Base-by-base conservation (phyloP, 2,797 vertebrate species). In the Acanthiza pusilla region DNA sequence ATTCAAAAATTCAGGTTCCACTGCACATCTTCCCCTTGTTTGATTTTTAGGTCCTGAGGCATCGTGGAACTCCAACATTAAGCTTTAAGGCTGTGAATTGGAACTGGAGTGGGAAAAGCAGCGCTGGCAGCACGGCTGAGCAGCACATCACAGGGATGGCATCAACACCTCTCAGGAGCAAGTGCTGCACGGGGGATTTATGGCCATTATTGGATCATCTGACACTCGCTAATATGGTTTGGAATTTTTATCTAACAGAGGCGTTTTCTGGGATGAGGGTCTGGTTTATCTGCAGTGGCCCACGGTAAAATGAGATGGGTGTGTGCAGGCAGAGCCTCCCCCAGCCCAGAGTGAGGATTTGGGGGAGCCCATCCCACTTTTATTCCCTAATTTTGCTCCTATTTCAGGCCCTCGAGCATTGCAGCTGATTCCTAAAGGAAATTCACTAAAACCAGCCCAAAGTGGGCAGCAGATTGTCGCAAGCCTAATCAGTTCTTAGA, bases 1-100 rank as follows among this genome's bases (percentile, higher is more conserved):
- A 25, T 12, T 16, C 38, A 77, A 40, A 68, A 77, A 47, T 26
- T 55, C 68, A 89, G 60, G 40, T 79, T 85, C 29, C 74, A 65
- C 6, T 8, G 67, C 70, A 62, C 63, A 51, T 67, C 42, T 53
- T 65, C 67, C 27, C 79, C 45, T 87, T 55, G 30, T 9, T 14
- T 29, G 43, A 51, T 63, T 85, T 84, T 88, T 12, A 68, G 65
- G 57, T 87, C 85, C 83, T 47, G 84, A 95, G 81, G 83, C 80
- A 50, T 75, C 13, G 20, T 20, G 89, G 88, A 73, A 73, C 65
- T 36, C 43, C 61, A 66, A 53, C 43, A 18, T 32, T 8, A 47
- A 76, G 79, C 84, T 91, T 94, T 82, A 72, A 92, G 79, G 89
- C 54, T 71, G 40, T 18, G 89, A 86, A 79, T 93, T 66, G n/a